Conservation (phyloP, 2,888 invertebrate species). For the Aricia artaxerxes region DNA sequence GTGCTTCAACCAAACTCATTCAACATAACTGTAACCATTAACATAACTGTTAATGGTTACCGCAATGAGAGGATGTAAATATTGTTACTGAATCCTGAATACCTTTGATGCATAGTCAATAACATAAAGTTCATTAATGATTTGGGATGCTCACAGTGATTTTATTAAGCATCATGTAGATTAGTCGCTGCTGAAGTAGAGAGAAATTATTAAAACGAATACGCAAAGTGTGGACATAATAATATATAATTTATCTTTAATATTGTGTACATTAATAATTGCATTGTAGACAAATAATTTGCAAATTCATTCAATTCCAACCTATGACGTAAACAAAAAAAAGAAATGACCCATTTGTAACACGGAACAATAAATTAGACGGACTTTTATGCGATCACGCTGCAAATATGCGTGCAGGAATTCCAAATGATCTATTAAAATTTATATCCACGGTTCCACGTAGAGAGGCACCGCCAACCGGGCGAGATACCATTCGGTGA, state of each 20-base stretch:
- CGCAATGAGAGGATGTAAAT: no score
- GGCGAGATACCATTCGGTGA: slow-evolving; percentile 54
- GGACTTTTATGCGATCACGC: slow-evolving; percentile 38
- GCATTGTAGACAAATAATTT: not conserved
- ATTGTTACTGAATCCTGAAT: no score
- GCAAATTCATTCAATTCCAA: not conserved
- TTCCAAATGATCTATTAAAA: slow-evolving; percentile 42
- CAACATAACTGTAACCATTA: not conserved
- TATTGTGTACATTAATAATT: not conserved
- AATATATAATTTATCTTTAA: not conserved
- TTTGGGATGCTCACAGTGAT: no score
- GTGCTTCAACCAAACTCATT: not conserved
- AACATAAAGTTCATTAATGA: no score
- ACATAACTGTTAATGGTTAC: no score
- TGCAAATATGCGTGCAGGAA: slow-evolving; percentile 44
- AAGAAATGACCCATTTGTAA: slow-evolving; percentile 48
- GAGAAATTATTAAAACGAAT: not conserved
- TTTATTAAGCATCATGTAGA: no score
- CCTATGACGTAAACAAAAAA: slow-evolving; percentile 20
- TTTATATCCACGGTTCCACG: slow-evolving; percentile 33
- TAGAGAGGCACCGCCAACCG: slow-evolving; percentile 49
- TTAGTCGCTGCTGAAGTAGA: not conserved
- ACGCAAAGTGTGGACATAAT: no score
- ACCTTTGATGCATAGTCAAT: no score
- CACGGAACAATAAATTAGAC: slow-evolving; percentile 37